Evolutionary conservation across 1,140 invertebrate species (phyloP).

Genomic region (Drosophila micromelanica): DNA sequence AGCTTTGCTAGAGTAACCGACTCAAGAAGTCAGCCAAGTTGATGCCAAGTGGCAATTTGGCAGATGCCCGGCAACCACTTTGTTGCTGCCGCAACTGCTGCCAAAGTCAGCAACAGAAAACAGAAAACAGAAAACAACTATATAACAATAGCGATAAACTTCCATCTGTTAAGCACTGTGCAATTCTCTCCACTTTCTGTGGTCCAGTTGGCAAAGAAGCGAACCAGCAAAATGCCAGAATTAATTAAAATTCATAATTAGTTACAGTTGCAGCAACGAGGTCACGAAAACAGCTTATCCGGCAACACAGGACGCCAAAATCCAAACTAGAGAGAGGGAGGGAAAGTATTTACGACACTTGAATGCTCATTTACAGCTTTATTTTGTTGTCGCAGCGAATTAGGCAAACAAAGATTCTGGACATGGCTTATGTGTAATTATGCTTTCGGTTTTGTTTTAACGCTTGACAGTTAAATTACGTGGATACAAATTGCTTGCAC

Average conservation of each 20-base stretch:
- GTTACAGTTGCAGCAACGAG: constrained; percentile 61
- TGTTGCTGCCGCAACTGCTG: constrained; percentile 6
- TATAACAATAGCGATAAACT: constrained; percentile 7
- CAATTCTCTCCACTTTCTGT: not conserved
- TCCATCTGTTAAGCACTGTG: constrained; percentile 9
- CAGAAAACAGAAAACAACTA: not conserved
- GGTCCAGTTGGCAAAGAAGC: constrained; percentile 41
- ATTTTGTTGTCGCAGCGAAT: constrained; percentile 28
- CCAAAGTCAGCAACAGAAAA: constrained; percentile 4
- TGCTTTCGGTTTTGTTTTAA: not conserved
- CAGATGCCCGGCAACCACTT: constrained; percentile 2
- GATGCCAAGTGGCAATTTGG: constrained; percentile 8
- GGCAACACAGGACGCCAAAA: constrained; percentile 15
- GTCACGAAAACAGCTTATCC: constrained; percentile 58
- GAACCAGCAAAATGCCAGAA: constrained; percentile 54
- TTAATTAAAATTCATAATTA: constrained; percentile 76
- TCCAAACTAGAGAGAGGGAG: not conserved
- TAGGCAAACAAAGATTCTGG: constrained; percentile 8
- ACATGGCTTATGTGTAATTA: constrained; percentile 11
- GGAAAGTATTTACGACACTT: not conserved
- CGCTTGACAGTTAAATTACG: no score
- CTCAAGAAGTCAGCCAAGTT: not conserved
- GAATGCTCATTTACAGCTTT: constrained; percentile 49
- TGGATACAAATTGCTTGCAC: no score
- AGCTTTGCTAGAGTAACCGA: not conserved